Base-by-base conservation (phyloP, 2,888 invertebrate species). In the Brachypalpus laphriformis region DNA sequence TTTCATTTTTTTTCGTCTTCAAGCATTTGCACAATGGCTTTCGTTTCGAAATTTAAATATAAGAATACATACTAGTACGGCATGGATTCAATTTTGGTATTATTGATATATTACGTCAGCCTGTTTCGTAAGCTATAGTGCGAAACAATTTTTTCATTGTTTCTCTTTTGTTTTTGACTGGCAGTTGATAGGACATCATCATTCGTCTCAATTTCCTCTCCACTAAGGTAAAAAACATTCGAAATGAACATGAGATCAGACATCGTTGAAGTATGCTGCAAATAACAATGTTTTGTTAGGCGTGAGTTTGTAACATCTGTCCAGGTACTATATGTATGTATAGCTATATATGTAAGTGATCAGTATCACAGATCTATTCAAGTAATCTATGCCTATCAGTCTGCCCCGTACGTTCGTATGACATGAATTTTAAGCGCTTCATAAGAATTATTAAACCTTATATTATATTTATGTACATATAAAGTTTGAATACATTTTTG, bases 101-200 rank as follows among this genome's bases (percentile, higher is more conserved):
- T 68, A 34, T 20, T n/a, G 18, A 59, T 28, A 51, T 47, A 37
- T 49, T 65, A 82, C 16, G 65, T 82, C n/a, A 42, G 56, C 49
- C 76, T 56, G 70, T 57, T 82, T 28, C 82, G 82, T 25, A 82
- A 34, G 40, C 70, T 57, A 34, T 82, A 82, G 49, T 82, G 82
- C 0, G 82, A 82, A 70, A 57, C 31, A n/a, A 82, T 63, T 42
- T 76, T 28, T 9, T 56, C 70, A 25, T 47, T 40, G 9, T 2
- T 25, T 9, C 45, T 54, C 28, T 65, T 76, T 11, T 18, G 25
- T 34, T 59, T 76, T 11, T 8, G 68, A 61, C n/a, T 47, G 37
- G 25, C 18, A 51, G 16, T 49, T 18, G 56, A 40, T 61, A 8
- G 42, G 14, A 40, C 14, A 31, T 65, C 76, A 68, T 68, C 76